Conservation (phyloP, 1,140 invertebrate species). For the Yoshiicerus persimilis region DNA sequence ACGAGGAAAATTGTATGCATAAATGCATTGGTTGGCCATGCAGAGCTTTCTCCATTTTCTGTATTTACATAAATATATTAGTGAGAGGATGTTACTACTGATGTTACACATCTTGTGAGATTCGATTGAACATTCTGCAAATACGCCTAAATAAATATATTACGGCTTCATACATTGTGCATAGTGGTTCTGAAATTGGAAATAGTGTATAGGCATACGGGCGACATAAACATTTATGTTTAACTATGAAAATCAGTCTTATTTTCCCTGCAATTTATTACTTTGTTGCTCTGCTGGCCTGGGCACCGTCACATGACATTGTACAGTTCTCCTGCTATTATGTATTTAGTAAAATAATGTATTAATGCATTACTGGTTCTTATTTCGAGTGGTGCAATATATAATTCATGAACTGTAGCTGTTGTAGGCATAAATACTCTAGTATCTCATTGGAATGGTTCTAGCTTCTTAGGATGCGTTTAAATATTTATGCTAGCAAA, state of each 20-base stretch:
- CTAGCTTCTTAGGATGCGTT: neutral
- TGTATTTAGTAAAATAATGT: neutral
- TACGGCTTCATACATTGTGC: no score
- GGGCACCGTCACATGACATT: neutral
- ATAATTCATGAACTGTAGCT: neutral
- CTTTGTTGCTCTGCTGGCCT: neutral
- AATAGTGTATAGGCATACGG: neutral
- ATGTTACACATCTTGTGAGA: neutral
- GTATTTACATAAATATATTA: neutral
- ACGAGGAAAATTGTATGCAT: neutral
- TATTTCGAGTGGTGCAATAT: neutral
- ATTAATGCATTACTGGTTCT: neutral
- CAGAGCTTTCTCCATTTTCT: neutral
- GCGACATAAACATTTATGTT: neutral
- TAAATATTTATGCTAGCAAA: neutral
- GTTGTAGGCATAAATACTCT: neutral
- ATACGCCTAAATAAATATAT: neutral
- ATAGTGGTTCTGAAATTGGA: neutral
- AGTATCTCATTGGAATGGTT: neutral
- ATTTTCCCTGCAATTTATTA: neutral
- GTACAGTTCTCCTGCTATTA: neutral
- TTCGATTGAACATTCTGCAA: neutral
- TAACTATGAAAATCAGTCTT: neutral
- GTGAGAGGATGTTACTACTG: neutral
- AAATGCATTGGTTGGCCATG: neutral